Base-by-base conservation (phyloP, 2,888 invertebrate genomes). In the Hirtodrosophila trivittata region DNA sequence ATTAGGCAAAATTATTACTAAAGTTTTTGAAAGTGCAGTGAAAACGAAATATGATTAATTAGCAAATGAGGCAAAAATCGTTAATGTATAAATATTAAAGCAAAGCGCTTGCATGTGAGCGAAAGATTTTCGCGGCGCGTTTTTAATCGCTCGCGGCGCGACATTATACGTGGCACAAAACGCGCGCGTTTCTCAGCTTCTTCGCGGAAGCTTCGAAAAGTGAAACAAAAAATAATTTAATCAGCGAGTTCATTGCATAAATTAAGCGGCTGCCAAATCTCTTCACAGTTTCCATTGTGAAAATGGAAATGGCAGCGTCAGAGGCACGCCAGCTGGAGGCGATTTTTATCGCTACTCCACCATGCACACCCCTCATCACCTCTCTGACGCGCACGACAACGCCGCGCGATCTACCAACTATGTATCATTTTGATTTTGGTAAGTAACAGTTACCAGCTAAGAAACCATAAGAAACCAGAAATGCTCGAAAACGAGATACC, bases 31-130 rank as follows among this genome's bases (percentile, higher is more conserved):
- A 83, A 86, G 85, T 83, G 87, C 77, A 86, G 82, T 81, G 82
- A 86, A 84, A 83, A 81, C 77, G 82, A 86, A 84, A 81, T 81
- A 82, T 81, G 86, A 81, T 82, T 82, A 86, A 82, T 82, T 82
- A 77, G 75, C 70, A 74, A 70, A 74, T 57, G 58, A 62, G 59
- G 58, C 66, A 77, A 77, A 67, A 81, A 77, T 60, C 63, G 60
- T 82, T 60, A 70, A 62, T 69, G 63, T 74, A 74, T 66, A 63
- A 74, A 83, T 62, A 63, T 59, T 83, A 58, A 59, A 56, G 52
- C 67, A 57, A 38, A 56, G 28, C 54, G 69, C 37, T 73, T 73
- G 82, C 85, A 82, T 78, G 82, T 75, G 16, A 82, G 54, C 59
- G 46, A 28, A 58, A 66, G 50, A 60, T 45, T 49, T 66, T 47